These are phyloP conservation scores for Stigmatopora nigra DNA, from an alignment of 2,113 vertebrate species.

Conservation along the genomic window DNA sequence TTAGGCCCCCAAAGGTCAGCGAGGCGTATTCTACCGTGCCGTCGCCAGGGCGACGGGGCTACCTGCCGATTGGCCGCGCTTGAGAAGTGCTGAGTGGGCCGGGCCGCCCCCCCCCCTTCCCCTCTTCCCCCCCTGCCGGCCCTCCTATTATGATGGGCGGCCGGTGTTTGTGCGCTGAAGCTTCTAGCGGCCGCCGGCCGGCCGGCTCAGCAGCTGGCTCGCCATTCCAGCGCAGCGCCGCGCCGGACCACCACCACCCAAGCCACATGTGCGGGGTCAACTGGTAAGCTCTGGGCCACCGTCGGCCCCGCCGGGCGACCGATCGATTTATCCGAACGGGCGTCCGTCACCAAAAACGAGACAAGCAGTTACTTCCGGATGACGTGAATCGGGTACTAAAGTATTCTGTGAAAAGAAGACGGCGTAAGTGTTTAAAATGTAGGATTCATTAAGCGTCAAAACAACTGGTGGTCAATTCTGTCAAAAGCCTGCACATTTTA, in stretches of 20 bases:
- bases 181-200: constrained; percentile 60
- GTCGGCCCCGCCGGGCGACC: constrained; percentile 13
- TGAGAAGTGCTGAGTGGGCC: constrained; percentile 73
- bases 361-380: no score
- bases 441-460: no score
- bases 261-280: constrained; percentile 79
- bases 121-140: background rate
- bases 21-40: no score
- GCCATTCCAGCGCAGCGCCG: constrained; percentile 56
- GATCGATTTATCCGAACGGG: no score
- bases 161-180: constrained; percentile 69
- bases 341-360: no score
- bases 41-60: constrained; percentile 51
- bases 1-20: background rate
- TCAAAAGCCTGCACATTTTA: no score
- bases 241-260: constrained; percentile 63
- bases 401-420: no score
- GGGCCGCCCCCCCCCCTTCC: background rate
- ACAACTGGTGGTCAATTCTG: no score
- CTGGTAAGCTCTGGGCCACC: constrained; percentile 64
- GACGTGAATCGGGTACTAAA: no score
- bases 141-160: constrained; percentile 62
- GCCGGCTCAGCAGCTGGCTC: constrained; percentile 51
- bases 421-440: no score
- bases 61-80: constrained; percentile 56